Conservation (phyloP, 2,113 vertebrate species). For the Todiramphus saurophagus region DNA sequence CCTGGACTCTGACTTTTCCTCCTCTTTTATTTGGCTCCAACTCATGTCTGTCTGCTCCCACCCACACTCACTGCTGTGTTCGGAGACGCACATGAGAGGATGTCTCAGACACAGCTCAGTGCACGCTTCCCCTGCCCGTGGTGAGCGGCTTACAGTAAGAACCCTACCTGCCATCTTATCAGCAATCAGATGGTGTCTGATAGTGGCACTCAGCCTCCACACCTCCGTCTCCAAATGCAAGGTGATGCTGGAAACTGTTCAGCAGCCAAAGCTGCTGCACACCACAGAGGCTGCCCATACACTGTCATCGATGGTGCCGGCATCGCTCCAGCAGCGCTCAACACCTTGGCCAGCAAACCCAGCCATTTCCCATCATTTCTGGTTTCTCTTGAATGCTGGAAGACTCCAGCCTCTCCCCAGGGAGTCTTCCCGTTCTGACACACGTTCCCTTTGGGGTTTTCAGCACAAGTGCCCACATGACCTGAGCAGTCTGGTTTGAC, state of each 20-base stretch:
- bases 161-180: neutral
- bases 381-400: neutral
- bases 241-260: neutral
- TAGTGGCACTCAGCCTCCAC: neutral
- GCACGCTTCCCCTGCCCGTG: neutral
- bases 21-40: neutral
- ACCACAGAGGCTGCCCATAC: fast-evolving
- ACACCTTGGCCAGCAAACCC: neutral
- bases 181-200: conserved; percentile 37
- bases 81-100: neutral
- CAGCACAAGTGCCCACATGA: fast-evolving
- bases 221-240: neutral
- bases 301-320: fast-evolving
- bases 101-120: neutral
- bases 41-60: neutral
- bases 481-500: neutral
- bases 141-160: neutral
- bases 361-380: neutral
- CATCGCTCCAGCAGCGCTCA: neutral
- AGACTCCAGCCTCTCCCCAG: neutral
- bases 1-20: neutral
- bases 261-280: neutral
- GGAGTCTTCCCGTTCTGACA: neutral
- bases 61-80: neutral
- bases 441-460: neutral